A percentile compares a stretch with the other conserved stretches of the same genome.
Conservation (phyloP, 2,113 vertebrate species). For the Polyodon spathula region DNA sequence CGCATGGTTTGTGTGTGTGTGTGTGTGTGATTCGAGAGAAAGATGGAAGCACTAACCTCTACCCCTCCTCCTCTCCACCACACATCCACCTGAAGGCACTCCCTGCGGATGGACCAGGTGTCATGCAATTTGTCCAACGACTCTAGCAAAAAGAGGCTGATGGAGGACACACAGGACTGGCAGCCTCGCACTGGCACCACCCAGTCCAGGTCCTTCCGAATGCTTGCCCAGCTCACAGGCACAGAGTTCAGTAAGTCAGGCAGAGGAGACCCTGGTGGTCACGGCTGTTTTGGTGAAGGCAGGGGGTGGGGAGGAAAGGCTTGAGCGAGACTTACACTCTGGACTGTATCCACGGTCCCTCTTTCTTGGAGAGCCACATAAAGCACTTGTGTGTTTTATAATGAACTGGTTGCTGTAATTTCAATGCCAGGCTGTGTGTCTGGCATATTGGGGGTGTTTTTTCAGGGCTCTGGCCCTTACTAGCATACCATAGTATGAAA, state of each 20-base stretch:
- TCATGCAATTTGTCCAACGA: conserved; percentile 62
- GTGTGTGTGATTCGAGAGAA: conserved; percentile 3
- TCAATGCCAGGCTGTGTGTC: too few species aligned
- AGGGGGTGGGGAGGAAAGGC: background rate
- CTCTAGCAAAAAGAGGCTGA: conserved; percentile 87
- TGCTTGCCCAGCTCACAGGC: conserved; percentile 86
- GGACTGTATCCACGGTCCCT: too few species aligned
- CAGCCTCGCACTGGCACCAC: conserved; percentile 78
- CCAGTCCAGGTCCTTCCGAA: conserved; percentile 91
- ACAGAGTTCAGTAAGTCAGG: conserved; percentile 85
- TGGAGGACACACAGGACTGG: conserved; percentile 85
- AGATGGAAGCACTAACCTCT: conserved; percentile 1
- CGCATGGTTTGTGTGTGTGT: conserved; percentile 13
- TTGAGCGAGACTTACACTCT: background rate
- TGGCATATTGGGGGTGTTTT: too few species aligned
- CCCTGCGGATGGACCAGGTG: conserved; percentile 49
- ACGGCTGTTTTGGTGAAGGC: too few species aligned
- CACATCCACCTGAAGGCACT: conserved; percentile 55
- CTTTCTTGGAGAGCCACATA: too few species aligned
- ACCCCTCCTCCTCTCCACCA: background rate
- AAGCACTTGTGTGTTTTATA: too few species aligned
- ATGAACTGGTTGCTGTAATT: too few species aligned
- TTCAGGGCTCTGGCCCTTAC: too few species aligned
- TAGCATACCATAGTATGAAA: too few species aligned
- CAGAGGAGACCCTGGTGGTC: conserved; percentile 3